Conservation (phyloP, 2,888 invertebrate genomes). For the Andrena bicolor region DNA sequence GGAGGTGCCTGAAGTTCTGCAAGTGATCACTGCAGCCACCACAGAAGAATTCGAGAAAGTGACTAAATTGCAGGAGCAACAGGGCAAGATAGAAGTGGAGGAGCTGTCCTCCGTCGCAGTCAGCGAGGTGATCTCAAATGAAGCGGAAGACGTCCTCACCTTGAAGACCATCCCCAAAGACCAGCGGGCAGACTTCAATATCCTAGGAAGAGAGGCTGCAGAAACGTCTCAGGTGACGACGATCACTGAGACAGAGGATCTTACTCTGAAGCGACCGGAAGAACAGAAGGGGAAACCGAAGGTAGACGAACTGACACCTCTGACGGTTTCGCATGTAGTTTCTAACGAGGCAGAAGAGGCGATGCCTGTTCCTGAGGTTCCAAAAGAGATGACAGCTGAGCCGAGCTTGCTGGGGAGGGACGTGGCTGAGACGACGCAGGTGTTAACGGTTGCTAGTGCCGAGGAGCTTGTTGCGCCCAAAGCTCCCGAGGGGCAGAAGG, state of each 20-base stretch:
- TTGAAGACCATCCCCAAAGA: conserved; percentile 75
- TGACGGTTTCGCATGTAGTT: conserved; percentile 74
- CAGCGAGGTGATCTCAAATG: conserved; percentile 73
- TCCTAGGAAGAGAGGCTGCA: conserved; percentile 79
- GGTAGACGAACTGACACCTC: conserved; percentile 74
- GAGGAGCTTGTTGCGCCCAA: conserved; percentile 76
- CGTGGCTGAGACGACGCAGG: conserved; percentile 76
- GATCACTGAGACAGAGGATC: conserved; percentile 68
- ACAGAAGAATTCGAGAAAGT: conserved; percentile 74
- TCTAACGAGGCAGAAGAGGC: conserved; percentile 71
- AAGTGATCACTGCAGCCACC: conserved; percentile 77
- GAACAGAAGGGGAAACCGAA: conserved; percentile 75
- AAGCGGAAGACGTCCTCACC: conserved; percentile 69
- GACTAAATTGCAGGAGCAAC: conserved; percentile 73
- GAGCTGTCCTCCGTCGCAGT: conserved; percentile 72
- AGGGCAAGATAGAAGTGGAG: conserved; percentile 75
- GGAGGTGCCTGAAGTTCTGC: conserved; percentile 83
- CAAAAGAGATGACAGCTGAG: conserved; percentile 81
- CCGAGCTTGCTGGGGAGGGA: conserved; percentile 81
- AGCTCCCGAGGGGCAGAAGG: conserved; percentile 75
- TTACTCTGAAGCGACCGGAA: conserved; percentile 63
- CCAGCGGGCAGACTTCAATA: conserved; percentile 79
- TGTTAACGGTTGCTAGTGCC: conserved; percentile 71
- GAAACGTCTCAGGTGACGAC: conserved; percentile 76
- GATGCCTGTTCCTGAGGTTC: conserved; percentile 66